Evolutionary conservation across 2,888 invertebrate genomes (phyloP), one percentile per base, ranked within the genome.

Genomic region (Chaitophorus viminalis): DNA sequence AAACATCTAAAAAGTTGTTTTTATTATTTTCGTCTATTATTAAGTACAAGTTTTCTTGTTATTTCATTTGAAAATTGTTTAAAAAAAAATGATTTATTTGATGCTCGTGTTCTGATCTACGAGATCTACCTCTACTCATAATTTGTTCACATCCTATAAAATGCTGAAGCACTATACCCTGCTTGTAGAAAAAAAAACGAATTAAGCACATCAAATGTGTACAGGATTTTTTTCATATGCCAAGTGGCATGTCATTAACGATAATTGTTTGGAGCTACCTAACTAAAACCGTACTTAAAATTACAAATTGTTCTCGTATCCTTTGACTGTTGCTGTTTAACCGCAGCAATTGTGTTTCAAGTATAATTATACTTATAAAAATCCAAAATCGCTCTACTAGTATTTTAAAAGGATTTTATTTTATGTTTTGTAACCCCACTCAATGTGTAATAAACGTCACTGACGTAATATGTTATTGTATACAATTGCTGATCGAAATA

Each of bases 221-320:
- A 60, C 29, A 39, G 14, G 72, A 31, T 72, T 79, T 79, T n/a
- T 86, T n/a, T 60, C 39, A 74, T 72, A 17, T 60, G 29, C 78
- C 68, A 29, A 72, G 72, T 60, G 60, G 86, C 52, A 72, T 79
- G 78, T 87, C 87, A 74, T 87, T 81, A 81, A 79, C 60, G 79
- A 65, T 81, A 81, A 87, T 74, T 74, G 74, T 65, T 81, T 54
- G 29, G 31, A 79, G 81, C 81, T 81, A 65, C 81, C 72, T 87
- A 65, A 74, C 72, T 36, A 81, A 75, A 74, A 87, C 81, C 86
- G 72, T 86, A 74, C 81, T 87, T 87, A 81, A 87, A 87, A 87
- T 81, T 87, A 87, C 79, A 74, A 87, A 75, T 81, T 87, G 74
- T 39, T 46, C 46, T 33, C 31, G 39, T 54, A 60, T 36, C 60